These are phyloP conservation scores for Lacanobia wlatinum DNA, from an alignment of 2,888 invertebrate genomes.

Conservation along the genomic window DNA sequence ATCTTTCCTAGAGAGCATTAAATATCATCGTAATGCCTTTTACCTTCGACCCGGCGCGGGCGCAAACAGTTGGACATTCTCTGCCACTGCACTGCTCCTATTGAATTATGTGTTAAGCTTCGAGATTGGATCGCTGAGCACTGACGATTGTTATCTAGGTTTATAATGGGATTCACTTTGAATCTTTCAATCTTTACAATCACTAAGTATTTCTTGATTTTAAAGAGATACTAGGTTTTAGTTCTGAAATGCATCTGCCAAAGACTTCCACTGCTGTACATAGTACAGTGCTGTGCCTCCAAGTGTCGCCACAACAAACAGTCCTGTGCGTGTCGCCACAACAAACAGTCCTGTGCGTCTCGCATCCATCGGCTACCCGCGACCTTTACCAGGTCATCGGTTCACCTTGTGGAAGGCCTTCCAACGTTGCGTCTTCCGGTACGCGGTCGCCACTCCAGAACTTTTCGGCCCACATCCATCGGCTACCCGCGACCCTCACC, in stretches of 20 bases:
- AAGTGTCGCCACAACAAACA: too few relatives aligned
- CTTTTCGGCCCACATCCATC: too few relatives aligned
- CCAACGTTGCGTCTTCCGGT: too few relatives aligned
- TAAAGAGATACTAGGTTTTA: background rate
- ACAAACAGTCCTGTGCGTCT: too few relatives aligned
- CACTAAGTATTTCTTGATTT: background rate
- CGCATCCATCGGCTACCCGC: too few relatives aligned
- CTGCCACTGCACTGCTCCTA: constrained; percentile 35
- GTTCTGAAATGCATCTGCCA: background rate
- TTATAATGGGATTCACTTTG: background rate
- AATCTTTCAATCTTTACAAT: background rate
- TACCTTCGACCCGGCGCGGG: constrained; percentile 17
- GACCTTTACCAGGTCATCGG: too few relatives aligned
- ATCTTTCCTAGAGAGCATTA: background rate
- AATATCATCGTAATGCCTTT: constrained; percentile 24
- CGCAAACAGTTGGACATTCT: constrained; percentile 17
- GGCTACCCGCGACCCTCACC: too few relatives aligned
- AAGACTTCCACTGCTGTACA: too few relatives aligned
- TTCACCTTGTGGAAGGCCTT: too few relatives aligned
- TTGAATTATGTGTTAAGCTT: constrained; percentile 40
- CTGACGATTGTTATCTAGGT: constrained; percentile 1
- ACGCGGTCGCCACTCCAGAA: too few relatives aligned
- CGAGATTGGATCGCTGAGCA: constrained; percentile 34
- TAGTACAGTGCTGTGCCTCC: too few relatives aligned
- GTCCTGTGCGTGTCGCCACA: too few relatives aligned